Conservation (phyloP, 2,888 invertebrate species). For the Drosophila subsilvestris region DNA sequence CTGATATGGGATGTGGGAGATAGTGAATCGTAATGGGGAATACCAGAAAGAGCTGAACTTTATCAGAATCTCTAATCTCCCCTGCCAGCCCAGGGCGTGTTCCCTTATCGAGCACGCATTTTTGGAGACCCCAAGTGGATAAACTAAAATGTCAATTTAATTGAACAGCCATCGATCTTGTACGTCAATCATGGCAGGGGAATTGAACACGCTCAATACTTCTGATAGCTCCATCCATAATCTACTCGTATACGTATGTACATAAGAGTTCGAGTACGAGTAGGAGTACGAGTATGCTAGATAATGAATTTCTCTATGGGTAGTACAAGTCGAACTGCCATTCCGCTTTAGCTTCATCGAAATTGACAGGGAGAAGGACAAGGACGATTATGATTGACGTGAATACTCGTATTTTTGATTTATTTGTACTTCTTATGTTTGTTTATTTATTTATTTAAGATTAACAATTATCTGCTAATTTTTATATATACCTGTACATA, state of each 20-base stretch:
- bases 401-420: background rate
- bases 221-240: constrained; percentile 17
- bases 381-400: background rate
- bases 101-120: background rate
- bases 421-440: background rate
- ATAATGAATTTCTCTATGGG: constrained; percentile 1
- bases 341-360: background rate
- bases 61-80: too few relatives aligned
- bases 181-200: constrained; percentile 20
- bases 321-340: background rate
- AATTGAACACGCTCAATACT: constrained; percentile 21
- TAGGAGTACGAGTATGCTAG: background rate
- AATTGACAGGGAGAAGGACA: background rate
- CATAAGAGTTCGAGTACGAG: too few relatives aligned
- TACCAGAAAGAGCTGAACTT: too few relatives aligned
- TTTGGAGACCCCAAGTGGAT: background rate
- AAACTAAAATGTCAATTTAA: constrained; percentile 27
- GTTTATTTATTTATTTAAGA: too few relatives aligned
- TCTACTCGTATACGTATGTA: background rate
- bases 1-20: too few relatives aligned
- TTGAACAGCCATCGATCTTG: constrained; percentile 32
- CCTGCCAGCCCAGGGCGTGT: background rate
- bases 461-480: too few relatives aligned
- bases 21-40: background rate
- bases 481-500: too few relatives aligned